These are phyloP conservation scores for Parapristionchus giblindavisi DNA, from an alignment of 2,888 invertebrate genomes.

Conservation along the genomic window DNA sequence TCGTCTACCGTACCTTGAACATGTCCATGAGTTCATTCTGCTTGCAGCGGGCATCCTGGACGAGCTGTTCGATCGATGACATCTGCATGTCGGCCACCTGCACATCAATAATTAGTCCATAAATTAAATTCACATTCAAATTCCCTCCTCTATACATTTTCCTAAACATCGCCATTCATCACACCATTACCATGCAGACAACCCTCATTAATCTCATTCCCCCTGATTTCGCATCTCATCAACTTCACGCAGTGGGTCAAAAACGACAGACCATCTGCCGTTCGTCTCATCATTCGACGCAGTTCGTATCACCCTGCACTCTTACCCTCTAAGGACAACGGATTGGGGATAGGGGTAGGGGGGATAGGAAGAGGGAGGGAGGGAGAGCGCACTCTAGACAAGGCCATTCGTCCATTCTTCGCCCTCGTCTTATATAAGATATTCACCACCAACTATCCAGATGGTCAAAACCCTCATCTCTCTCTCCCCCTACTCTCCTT, in stretches of 20 bases:
- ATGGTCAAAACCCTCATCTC: neutral
- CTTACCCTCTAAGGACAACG: conserved; percentile 26
- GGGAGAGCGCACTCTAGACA: neutral
- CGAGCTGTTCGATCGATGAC: conserved; percentile 72
- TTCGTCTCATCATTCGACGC: conserved; percentile 5
- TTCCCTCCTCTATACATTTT: neutral
- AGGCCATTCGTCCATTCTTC: conserved; percentile 25
- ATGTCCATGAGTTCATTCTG: conserved; percentile 76
- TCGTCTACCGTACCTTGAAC: conserved; percentile 51
- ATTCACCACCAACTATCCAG: conserved; percentile 2
- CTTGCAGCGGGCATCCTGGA: conserved; percentile 87
- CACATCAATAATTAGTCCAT: neutral
- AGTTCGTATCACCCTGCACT: neutral
- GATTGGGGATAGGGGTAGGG: too few relatives aligned
- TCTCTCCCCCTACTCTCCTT: neutral
- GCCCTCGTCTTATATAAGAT: neutral
- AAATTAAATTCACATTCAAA: conserved; percentile 5
- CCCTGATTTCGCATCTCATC: neutral
- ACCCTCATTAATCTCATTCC: conserved; percentile 14
- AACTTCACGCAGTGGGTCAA: too few relatives aligned
- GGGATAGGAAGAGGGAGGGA: too few relatives aligned
- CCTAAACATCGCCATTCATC: neutral
- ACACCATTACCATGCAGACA: neutral
- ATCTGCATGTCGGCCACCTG: conserved; percentile 67
- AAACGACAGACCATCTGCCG: conserved; percentile 31